These are phyloP conservation scores for Monoplex corrugatus DNA, from an alignment of 2,888 invertebrate species.

Conservation along the genomic window DNA sequence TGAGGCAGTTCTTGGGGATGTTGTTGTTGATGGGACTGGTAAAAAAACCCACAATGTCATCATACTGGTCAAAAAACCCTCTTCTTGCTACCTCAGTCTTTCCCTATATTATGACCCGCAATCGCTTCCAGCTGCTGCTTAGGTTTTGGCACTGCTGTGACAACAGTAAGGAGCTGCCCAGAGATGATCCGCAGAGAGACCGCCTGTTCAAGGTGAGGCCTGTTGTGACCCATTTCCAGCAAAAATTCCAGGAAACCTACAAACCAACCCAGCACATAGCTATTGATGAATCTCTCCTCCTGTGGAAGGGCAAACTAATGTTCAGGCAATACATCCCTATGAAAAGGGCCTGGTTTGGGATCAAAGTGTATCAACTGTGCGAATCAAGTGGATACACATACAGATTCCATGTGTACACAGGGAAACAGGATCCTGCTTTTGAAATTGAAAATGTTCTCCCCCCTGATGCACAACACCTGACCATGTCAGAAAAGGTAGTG, in stretches of 20 bases:
- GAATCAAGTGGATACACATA: background rate
- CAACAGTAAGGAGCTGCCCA: background rate
- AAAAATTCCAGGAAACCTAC: constrained; percentile 48
- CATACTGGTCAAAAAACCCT: background rate
- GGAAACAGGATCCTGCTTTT: background rate
- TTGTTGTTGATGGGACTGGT: background rate
- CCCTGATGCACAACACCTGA: no score
- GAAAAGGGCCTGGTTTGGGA: constrained; percentile 44
- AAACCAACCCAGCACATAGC: background rate
- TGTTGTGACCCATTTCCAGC: constrained; percentile 49
- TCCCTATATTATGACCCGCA: background rate
- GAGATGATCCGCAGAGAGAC: constrained; percentile 49
- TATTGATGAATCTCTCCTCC: constrained; percentile 41
- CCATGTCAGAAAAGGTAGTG: background rate
- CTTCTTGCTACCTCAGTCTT: background rate
- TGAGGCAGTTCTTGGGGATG: background rate
- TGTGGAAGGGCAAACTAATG: constrained; percentile 43
- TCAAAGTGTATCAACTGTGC: constrained; percentile 26
- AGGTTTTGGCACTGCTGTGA: constrained; percentile 10
- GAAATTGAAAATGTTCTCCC: no score
- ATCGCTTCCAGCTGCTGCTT: background rate
- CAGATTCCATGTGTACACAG: background rate
- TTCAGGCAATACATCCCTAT: constrained; percentile 48
- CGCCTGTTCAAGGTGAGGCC: constrained; percentile 56
- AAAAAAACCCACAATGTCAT: background rate